These are phyloP conservation scores for Pteria penguin DNA, from an alignment of 2,888 invertebrate species.

Conservation along the genomic window DNA sequence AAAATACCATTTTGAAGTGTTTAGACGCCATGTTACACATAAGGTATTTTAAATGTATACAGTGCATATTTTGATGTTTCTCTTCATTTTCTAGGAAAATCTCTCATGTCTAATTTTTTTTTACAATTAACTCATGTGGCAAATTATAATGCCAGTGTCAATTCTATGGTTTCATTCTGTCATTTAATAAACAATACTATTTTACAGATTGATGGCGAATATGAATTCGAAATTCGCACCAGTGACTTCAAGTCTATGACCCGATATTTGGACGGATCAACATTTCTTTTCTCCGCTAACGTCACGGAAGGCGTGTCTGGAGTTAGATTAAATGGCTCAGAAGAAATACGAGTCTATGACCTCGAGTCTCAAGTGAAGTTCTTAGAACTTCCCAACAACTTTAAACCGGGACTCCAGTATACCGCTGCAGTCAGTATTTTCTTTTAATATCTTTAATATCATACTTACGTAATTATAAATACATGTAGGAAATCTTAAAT, in stretches of 20 bases:
- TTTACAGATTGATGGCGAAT: constrained; percentile 55
- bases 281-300: constrained; percentile 84
- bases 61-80: too few species aligned
- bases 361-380: constrained; percentile 83
- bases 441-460: constrained; percentile 32
- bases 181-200: neutral
- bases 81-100: too few species aligned
- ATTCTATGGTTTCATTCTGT: neutral
- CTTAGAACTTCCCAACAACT: constrained; percentile 47
- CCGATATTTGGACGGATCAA: constrained; percentile 39
- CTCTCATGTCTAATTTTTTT: too few species aligned
- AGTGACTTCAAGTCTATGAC: constrained; percentile 38
- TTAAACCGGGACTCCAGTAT: constrained; percentile 61
- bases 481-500: too few species aligned
- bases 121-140: too few species aligned
- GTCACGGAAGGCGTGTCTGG: constrained; percentile 94
- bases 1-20: too few species aligned
- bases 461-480: too few species aligned
- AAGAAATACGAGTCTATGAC: constrained; percentile 87
- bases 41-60: too few species aligned
- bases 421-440: constrained; percentile 50
- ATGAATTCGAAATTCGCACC: constrained; percentile 41
- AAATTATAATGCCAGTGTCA: neutral
- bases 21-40: too few species aligned
- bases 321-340: constrained; percentile 89